Evolutionary conservation across 2,113 vertebrate genomes (phyloP).

Genomic region (Chaetorhynchus papuensis): DNA sequence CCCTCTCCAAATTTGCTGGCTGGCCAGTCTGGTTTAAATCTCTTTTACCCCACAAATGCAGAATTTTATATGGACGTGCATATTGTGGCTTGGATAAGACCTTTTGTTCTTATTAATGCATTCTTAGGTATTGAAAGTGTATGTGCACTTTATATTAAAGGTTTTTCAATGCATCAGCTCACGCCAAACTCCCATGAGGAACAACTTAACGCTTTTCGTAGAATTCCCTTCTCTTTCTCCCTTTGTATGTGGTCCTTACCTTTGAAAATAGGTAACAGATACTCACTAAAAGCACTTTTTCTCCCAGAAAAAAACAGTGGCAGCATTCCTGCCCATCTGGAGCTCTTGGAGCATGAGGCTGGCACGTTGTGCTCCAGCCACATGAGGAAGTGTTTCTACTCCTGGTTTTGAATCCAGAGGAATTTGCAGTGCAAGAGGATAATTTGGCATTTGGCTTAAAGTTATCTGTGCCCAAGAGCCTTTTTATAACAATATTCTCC

Average conservation of each 20-base stretch:
- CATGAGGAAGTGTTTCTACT: background rate
- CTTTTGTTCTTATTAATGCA: conserved; percentile 6
- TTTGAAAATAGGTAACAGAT: background rate
- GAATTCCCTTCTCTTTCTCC: background rate
- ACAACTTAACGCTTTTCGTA: background rate
- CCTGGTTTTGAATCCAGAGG: background rate
- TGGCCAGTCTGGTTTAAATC: background rate
- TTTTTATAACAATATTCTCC: background rate
- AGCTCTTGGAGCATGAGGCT: background rate
- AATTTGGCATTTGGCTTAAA: conserved; percentile 1
- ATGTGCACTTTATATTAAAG: background rate
- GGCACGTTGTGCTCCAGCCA: background rate
- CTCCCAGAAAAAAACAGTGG: background rate
- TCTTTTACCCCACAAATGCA: background rate
- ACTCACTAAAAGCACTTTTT: background rate
- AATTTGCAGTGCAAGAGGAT: background rate
- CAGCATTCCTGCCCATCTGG: background rate
- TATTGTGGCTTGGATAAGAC: background rate
- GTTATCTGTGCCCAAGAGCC: background rate
- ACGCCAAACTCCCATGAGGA: background rate
- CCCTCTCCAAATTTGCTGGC: background rate
- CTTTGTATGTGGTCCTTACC: background rate
- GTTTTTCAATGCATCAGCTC: background rate
- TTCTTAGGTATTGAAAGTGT: background rate
- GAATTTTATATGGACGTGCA: background rate